Percentiles rank a stretch among this genome's conserved stretches.
phyloP scores from a whole-genome alignment of 2,888 invertebrate species.

The Drosophila greeni region DNA sequence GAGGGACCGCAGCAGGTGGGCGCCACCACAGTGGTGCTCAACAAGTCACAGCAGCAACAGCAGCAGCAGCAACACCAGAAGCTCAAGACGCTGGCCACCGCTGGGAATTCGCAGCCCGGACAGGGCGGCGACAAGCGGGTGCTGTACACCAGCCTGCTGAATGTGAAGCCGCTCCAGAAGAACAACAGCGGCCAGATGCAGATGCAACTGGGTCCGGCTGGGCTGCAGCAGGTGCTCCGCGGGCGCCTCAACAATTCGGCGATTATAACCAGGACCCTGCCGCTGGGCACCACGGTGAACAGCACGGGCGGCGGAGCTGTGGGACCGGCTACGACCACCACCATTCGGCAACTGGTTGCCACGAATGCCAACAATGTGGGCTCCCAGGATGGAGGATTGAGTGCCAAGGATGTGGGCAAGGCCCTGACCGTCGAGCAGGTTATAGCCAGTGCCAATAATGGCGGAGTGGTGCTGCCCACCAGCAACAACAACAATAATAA shows the following conservation, averaged over 20 bases:
- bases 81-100: slow-evolving; percentile 58
- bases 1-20: slow-evolving; percentile 62
- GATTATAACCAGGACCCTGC: slow-evolving; percentile 73
- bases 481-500: slow-evolving; percentile 48
- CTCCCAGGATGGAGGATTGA: slow-evolving; percentile 24
- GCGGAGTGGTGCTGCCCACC: slow-evolving; percentile 57
- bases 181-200: slow-evolving; percentile 77
- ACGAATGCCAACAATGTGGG: slow-evolving; percentile 63
- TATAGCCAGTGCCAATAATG: slow-evolving; percentile 64
- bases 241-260: slow-evolving; percentile 75
- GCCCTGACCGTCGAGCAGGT: slow-evolving; percentile 64
- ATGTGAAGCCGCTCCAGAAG: slow-evolving; percentile 76
- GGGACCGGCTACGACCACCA: slow-evolving; percentile 42
- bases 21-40: slow-evolving; percentile 69
- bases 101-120: slow-evolving; percentile 47
- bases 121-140: slow-evolving; percentile 73
- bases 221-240: slow-evolving; percentile 73
- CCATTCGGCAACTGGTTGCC: slow-evolving; percentile 60
- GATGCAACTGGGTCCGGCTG: slow-evolving; percentile 75
- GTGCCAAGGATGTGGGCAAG: slow-evolving; percentile 60
- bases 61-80: slow-evolving; percentile 72
- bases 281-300: slow-evolving; percentile 67
- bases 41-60: slow-evolving; percentile 66
- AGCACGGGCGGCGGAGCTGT: slow-evolving; percentile 53
- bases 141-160: slow-evolving; percentile 77